A percentile compares a stretch with the other conserved stretches of the same genome.
Conservation (phyloP, 2,888 invertebrate species). For the Pterobdella sp. region DNA sequence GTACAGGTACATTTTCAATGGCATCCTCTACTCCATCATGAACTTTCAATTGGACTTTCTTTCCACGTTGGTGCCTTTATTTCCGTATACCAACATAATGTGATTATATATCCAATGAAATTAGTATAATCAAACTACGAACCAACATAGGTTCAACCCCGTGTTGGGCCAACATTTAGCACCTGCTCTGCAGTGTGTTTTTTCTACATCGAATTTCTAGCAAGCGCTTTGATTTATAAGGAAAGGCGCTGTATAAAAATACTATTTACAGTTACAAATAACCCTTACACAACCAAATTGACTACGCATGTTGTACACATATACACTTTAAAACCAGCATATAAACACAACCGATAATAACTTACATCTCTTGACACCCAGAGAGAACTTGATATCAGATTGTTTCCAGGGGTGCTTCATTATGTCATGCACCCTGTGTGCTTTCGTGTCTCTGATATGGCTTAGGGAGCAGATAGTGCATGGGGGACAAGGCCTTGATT, state of each 20-base stretch:
- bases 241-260: too few species aligned
- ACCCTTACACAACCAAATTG: not conserved
- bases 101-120: too few species aligned
- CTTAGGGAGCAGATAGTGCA: conserved; percentile 92
- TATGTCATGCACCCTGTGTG: conserved; percentile 86
- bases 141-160: too few species aligned
- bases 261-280: not conserved
- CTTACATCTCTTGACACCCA: conserved; percentile 37
- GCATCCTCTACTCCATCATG: conserved; percentile 69
- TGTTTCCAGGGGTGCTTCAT: conserved; percentile 93
- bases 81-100: too few species aligned
- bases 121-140: too few species aligned
- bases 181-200: too few species aligned
- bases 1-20: conserved; percentile 80
- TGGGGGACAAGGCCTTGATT: conserved; percentile 84
- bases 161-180: too few species aligned
- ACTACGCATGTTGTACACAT: not conserved
- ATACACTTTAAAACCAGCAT: not conserved
- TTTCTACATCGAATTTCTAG: too few species aligned
- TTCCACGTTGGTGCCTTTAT: too few species aligned
- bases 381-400: conserved; percentile 81
- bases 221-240: too few species aligned
- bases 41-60: conserved; percentile 83
- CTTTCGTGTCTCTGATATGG: conserved; percentile 95
- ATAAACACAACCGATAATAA: not conserved